Evolutionary conservation across 2,888 invertebrate species (phyloP).

Genomic region (Mythimna pallens): DNA sequence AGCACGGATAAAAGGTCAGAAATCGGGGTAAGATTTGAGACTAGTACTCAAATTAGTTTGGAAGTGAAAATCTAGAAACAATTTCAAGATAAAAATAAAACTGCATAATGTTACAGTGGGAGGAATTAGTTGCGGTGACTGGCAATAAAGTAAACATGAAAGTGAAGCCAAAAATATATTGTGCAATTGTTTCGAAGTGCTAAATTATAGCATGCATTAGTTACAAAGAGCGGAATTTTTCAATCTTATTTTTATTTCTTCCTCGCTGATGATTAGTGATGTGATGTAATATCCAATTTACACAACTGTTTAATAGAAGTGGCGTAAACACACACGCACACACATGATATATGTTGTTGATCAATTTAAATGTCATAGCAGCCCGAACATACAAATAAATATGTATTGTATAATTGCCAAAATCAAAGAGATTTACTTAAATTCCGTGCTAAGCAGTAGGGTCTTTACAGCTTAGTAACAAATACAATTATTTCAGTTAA

Average conservation of each 20-base stretch:
- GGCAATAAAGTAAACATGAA: slow-evolving; percentile 33
- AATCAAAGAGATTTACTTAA: slow-evolving; percentile 1
- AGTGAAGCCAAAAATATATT: slow-evolving; percentile 18
- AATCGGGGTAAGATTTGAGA: no score
- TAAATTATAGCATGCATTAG: slow-evolving; percentile 38
- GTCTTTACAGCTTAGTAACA: slow-evolving; percentile 1
- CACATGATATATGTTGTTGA: neutral
- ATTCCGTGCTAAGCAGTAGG: neutral
- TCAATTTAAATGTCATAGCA: neutral
- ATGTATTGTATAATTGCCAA: neutral
- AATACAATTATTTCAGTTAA: slow-evolving; percentile 15
- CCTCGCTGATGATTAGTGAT: neutral
- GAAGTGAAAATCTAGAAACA: slow-evolving; percentile 11
- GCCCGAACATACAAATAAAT: neutral
- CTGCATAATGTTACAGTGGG: slow-evolving; percentile 10
- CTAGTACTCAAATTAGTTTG: no score
- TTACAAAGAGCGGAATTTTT: neutral
- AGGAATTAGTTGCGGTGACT: slow-evolving; percentile 9
- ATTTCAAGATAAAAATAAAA: slow-evolving; percentile 32
- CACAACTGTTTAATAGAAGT: neutral
- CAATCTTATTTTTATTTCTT: slow-evolving; percentile 9
- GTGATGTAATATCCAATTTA: neutral
- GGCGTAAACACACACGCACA: neutral
- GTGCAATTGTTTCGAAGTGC: slow-evolving; percentile 23
- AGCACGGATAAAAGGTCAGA: no score